These are phyloP conservation scores for Corythoichthys intestinalis DNA, from an alignment of 2,113 vertebrate genomes.

Conservation along the genomic window DNA sequence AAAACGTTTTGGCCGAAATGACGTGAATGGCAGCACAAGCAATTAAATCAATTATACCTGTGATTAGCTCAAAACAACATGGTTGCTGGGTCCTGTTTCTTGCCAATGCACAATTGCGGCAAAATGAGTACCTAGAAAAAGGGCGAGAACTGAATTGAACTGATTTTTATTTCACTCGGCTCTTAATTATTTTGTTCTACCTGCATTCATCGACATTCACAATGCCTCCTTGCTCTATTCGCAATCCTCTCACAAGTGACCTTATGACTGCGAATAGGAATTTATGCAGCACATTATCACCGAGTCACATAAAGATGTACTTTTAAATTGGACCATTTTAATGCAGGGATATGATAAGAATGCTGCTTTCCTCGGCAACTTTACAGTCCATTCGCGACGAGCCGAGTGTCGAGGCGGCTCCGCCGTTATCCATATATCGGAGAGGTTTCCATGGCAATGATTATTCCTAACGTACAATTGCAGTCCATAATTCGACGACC, in stretches of 20 bases:
- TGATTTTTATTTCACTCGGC: background rate
- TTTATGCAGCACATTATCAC: slow-evolving; percentile 11
- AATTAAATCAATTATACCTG: background rate
- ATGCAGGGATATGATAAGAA: slow-evolving; percentile 2
- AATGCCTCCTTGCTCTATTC: slow-evolving; percentile 7
- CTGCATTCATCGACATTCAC: slow-evolving; percentile 32
- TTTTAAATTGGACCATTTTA: slow-evolving; percentile 25
- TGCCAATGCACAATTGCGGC: background rate
- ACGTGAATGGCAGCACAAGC: background rate
- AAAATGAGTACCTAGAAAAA: background rate
- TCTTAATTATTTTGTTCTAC: slow-evolving; percentile 31
- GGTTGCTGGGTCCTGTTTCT: background rate
- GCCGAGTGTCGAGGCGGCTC: no score
- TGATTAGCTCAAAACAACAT: background rate
- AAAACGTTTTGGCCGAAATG: background rate
- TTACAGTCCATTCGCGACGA: no score
- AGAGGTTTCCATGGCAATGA: no score
- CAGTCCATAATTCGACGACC: background rate
- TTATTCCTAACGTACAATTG: background rate
- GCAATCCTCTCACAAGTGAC: slow-evolving; percentile 13
- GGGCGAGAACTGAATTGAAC: background rate
- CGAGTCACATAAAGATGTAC: slow-evolving; percentile 1
- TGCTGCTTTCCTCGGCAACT: slow-evolving; percentile 5
- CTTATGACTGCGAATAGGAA: background rate
- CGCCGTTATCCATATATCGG: no score